phyloP scores from a whole-genome alignment of 1,140 invertebrate species.

The Cecropterus lyciades region DNA sequence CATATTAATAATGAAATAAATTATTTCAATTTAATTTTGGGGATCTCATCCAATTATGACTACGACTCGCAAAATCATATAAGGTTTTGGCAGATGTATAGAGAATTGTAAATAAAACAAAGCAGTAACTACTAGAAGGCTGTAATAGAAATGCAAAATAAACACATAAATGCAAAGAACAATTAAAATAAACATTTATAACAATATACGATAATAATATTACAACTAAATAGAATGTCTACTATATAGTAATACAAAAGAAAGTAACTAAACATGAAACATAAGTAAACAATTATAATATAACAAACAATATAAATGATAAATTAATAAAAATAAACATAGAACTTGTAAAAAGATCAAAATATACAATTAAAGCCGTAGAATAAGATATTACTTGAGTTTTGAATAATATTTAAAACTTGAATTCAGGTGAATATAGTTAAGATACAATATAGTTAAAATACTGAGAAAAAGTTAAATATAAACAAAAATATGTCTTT shows the following conservation, averaged over 20 bases:
- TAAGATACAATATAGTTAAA: background rate
- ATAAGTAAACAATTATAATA: constrained; percentile 28
- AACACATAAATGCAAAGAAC: constrained; percentile 38
- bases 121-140: constrained; percentile 42
- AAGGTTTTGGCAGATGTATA: constrained; percentile 11
- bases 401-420: too few species aligned
- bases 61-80: background rate
- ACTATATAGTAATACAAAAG: constrained; percentile 36
- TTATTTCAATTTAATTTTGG: too few species aligned
- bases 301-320: constrained; percentile 29
- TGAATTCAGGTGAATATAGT: too few species aligned
- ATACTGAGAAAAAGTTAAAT: background rate
- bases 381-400: constrained; percentile 20
- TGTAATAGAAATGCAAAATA: constrained; percentile 52
- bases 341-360: constrained; percentile 31
- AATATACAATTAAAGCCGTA: constrained; percentile 40
- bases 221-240: constrained; percentile 33
- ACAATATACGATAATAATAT: constrained; percentile 30
- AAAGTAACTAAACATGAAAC: constrained; percentile 15
- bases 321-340: constrained; percentile 39
- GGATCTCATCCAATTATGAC: constrained; percentile 13
- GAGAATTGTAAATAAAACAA: constrained; percentile 54
- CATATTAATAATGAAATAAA: too few species aligned
- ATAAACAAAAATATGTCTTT: background rate
- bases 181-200: constrained; percentile 35